Evolutionary conservation across 2,797 vertebrate genomes (phyloP).

Genomic region (Carduelis carduelis): DNA sequence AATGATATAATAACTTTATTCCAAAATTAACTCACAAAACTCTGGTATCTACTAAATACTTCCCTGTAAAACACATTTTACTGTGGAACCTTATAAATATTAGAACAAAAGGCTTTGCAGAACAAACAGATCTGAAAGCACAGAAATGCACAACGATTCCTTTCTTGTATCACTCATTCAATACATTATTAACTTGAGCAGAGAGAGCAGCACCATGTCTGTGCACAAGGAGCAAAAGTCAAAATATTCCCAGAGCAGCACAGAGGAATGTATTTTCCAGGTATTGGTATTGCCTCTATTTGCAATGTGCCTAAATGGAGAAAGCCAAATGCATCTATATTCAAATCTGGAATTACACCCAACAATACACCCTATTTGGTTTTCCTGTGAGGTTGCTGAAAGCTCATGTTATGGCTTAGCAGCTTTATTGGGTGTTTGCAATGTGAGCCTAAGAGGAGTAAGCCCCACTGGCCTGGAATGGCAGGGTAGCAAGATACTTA

Average conservation of each 20-base stretch:
- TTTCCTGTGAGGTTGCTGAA: neutral
- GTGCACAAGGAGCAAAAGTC: neutral
- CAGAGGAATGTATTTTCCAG: neutral
- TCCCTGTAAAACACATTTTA: slow-evolving; percentile 19
- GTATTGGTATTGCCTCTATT: neutral
- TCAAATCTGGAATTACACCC: neutral
- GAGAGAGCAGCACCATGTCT: neutral
- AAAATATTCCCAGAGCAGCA: neutral
- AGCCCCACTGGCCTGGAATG: neutral
- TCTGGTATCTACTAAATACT: neutral
- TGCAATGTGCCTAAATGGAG: neutral
- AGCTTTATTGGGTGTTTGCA: neutral
- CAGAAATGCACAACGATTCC: slow-evolving; percentile 1
- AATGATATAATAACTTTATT: neutral
- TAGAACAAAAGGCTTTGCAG: slow-evolving; percentile 40
- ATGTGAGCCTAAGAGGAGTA: neutral
- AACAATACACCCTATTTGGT: neutral
- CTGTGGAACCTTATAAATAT: slow-evolving; percentile 19
- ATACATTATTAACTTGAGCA: slow-evolving; percentile 25
- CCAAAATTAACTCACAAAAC: neutral
- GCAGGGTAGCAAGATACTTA: neutral
- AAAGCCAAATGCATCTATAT: neutral
- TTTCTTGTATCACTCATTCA: neutral
- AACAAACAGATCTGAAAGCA: slow-evolving; percentile 44
- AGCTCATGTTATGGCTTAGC: neutral